These are phyloP conservation scores for Spatula versicolor DNA, from an alignment of 2,797 vertebrate species.

Conservation along the genomic window DNA sequence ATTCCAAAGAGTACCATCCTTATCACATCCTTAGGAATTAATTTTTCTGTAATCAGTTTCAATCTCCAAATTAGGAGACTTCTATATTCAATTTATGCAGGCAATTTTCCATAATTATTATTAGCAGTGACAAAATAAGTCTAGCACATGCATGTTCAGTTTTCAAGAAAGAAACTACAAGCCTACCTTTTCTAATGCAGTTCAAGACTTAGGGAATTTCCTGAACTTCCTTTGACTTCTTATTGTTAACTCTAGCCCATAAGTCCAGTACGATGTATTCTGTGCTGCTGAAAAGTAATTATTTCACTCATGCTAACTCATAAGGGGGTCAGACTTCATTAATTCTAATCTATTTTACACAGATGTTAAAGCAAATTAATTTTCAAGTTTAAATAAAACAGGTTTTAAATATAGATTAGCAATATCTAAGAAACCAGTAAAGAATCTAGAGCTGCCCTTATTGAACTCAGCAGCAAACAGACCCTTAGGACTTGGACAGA, in stretches of 20 bases:
- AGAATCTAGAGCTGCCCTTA: neutral
- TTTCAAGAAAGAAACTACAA: neutral
- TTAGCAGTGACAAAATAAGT: neutral
- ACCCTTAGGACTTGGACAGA: neutral
- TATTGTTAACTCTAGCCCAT: neutral
- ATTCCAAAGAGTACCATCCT: neutral
- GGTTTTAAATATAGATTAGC: constrained; percentile 52
- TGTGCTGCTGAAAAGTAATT: constrained; percentile 48
- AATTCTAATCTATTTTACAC: constrained; percentile 56
- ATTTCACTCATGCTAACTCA: constrained; percentile 12
- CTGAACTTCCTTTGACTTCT: constrained; percentile 29
- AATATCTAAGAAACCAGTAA: constrained; percentile 29
- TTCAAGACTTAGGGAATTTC: constrained; percentile 43
- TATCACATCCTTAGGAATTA: neutral
- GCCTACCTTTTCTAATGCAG: neutral
- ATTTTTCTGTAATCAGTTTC: constrained; percentile 9
- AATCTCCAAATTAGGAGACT: constrained; percentile 22
- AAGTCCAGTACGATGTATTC: constrained; percentile 28
- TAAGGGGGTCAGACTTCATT: constrained; percentile 70
- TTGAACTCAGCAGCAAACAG: neutral
- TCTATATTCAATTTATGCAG: neutral
- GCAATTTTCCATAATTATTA: constrained; percentile 19
- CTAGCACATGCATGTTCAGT: neutral
- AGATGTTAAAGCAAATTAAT: constrained; percentile 54
- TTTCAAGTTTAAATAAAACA: constrained; percentile 64